phyloP scores from a whole-genome alignment of 2,888 invertebrate species.

The Cetonia aurata region DNA sequence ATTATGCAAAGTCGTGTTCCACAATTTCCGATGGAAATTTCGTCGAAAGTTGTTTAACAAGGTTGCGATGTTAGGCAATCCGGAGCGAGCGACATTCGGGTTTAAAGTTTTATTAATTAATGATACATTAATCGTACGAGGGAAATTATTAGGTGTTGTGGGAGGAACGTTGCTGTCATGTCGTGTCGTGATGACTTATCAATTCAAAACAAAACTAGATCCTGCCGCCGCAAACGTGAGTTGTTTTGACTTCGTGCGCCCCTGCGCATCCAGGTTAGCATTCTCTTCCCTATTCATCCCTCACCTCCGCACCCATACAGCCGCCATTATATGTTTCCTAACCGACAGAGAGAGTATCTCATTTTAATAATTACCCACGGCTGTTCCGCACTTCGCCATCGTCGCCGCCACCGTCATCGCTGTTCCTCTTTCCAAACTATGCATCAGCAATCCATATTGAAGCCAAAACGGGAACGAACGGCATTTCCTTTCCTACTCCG shows the following conservation, averaged over 20 bases:
- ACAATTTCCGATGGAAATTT: constrained; percentile 20
- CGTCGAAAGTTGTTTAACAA: constrained; percentile 21
- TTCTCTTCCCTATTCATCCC: neutral
- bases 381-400: neutral
- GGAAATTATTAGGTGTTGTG: constrained; percentile 34
- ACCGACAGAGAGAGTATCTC: constrained; percentile 21
- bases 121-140: constrained; percentile 34
- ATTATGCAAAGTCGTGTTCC: no score
- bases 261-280: constrained; percentile 26
- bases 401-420: constrained; percentile 16
- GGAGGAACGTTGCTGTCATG: constrained; percentile 2
- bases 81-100: neutral
- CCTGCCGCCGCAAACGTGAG: constrained; percentile 15
- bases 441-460: constrained; percentile 32
- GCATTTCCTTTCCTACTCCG: neutral
- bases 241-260: constrained; percentile 32
- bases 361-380: constrained; percentile 33
- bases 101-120: constrained; percentile 40
- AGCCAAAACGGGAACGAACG: constrained; percentile 11
- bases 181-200: constrained; percentile 25
- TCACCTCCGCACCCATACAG: neutral
- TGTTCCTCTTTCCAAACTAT: constrained; percentile 32
- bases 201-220: constrained; percentile 30
- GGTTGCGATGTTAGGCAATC: no score
- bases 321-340: constrained; percentile 25